These are phyloP conservation scores for Mythimna albipuncta DNA, from an alignment of 2,888 invertebrate species.

Conservation along the genomic window DNA sequence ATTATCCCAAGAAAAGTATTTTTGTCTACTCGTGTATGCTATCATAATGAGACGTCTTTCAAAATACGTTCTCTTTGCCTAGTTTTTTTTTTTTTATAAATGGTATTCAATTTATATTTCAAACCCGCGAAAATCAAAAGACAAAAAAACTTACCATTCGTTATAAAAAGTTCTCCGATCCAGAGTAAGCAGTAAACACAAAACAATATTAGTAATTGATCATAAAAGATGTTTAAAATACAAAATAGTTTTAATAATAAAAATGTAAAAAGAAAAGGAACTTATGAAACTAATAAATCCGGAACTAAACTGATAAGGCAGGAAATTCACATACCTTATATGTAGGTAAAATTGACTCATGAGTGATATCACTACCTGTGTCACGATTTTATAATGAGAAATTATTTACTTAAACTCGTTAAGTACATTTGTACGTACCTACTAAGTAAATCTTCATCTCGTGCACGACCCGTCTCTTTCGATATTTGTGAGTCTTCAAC, in stretches of 20 bases:
- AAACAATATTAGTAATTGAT: not conserved
- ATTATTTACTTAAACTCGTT: conserved; percentile 26
- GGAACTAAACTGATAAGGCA: conserved; percentile 32
- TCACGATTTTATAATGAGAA: conserved; percentile 21
- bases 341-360: conserved; percentile 34
- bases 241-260: not conserved
- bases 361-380: conserved; percentile 41
- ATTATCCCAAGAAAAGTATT: too few species aligned
- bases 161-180: not conserved
- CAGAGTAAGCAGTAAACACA: conserved; percentile 12
- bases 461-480: conserved; percentile 28
- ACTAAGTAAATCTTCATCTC: conserved; percentile 9
- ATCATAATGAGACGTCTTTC: too few species aligned
- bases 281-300: not conserved
- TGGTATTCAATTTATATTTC: too few species aligned
- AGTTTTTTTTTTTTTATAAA: too few species aligned
- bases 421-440: conserved; percentile 35
- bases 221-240: not conserved
- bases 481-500: conserved; percentile 44
- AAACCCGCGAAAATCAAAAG: not conserved
- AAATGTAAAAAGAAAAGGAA: not conserved
- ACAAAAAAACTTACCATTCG: conserved; percentile 6
- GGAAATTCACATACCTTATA: conserved; percentile 6
- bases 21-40: too few species aligned
- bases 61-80: too few species aligned